Conservation (phyloP, 2,888 invertebrate genomes). For the Heliconius aoede region DNA sequence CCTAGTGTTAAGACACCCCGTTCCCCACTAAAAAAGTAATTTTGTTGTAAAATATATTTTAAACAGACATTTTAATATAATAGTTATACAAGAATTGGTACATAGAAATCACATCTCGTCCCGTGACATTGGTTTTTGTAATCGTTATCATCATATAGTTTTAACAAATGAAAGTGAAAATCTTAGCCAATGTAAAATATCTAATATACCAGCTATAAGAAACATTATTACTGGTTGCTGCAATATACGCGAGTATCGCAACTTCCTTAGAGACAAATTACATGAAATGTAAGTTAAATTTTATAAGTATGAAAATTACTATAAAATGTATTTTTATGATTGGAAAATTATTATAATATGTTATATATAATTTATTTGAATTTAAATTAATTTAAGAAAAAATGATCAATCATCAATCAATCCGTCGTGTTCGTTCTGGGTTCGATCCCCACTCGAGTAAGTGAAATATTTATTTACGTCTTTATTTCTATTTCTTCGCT, state of each 20-base stretch:
- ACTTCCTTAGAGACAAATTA: slow-evolving; percentile 28
- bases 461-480: too few relatives aligned
- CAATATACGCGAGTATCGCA: slow-evolving; percentile 18
- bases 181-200: background rate
- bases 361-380: background rate
- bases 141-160: background rate
- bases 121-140: background rate
- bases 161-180: background rate
- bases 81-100: background rate
- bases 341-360: background rate
- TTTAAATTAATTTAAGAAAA: background rate
- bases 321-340: background rate
- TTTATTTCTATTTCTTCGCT: too few relatives aligned
- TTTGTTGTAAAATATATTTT: background rate
- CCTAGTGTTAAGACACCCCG: too few relatives aligned
- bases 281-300: slow-evolving; percentile 13
- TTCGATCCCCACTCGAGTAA: too few relatives aligned
- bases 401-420: too few relatives aligned
- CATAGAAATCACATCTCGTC: background rate
- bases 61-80: background rate
- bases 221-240: background rate
- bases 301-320: background rate
- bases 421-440: too few relatives aligned
- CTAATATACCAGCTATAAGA: background rate
- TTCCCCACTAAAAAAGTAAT: too few relatives aligned